These are phyloP conservation scores for Mystacornis crossleyi DNA, from an alignment of 2,113 vertebrate species.

Conservation along the genomic window DNA sequence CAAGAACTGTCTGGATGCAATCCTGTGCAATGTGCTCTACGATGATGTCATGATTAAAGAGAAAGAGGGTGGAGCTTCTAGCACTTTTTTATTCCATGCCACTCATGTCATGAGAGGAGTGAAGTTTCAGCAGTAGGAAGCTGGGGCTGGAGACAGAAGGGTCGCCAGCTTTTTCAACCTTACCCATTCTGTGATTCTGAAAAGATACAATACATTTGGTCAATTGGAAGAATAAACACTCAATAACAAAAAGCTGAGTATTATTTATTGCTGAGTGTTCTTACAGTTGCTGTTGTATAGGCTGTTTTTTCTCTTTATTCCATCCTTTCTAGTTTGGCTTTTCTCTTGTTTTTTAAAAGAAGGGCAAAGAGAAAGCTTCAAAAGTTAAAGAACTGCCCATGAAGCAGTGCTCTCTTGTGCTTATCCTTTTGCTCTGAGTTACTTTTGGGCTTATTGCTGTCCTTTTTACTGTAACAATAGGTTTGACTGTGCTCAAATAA, in stretches of 20 bases:
- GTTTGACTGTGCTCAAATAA: neutral
- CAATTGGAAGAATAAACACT: neutral
- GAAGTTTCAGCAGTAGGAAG: neutral
- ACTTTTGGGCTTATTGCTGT: neutral
- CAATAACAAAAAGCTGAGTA: neutral
- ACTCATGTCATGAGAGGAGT: accelerated
- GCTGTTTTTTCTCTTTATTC: neutral
- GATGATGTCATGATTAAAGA: neutral
- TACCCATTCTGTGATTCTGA: neutral
- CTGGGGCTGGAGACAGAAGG: neutral
- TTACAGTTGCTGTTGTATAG: neutral
- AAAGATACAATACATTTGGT: accelerated
- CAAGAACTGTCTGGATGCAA: neutral
- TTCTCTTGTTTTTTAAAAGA: neutral
- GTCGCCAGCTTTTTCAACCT: neutral
- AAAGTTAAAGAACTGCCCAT: neutral
- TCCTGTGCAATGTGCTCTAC: neutral
- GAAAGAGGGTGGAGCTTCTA: neutral
- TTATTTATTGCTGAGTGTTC: neutral
- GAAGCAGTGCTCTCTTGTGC: neutral
- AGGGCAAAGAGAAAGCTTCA: neutral
- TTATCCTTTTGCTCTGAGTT: neutral
- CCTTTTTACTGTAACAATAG: neutral
- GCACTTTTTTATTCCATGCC: neutral
- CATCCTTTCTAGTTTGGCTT: neutral